Evolutionary conservation across 2,888 invertebrate genomes (phyloP), one percentile per base, ranked within the genome.

Genomic region (Choristoneura rosaceana): DNA sequence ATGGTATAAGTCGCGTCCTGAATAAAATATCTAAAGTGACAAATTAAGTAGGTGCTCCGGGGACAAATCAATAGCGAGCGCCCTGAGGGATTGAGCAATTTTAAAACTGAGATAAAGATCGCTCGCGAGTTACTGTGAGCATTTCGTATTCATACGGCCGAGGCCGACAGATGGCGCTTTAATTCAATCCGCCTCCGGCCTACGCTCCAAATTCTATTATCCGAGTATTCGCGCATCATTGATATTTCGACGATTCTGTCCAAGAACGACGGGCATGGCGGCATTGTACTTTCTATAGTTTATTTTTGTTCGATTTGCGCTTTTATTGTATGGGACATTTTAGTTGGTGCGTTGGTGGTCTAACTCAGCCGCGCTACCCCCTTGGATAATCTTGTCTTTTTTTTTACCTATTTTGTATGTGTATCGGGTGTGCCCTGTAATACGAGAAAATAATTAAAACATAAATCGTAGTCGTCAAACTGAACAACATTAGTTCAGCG

Each of bases 81-180:
- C 84, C 92, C 88, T 88, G 83, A 81, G 93, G 92, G 92, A 90
- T 89, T 89, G 90, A 88, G 88, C 90, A 88, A 92, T 92, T 93
- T 93, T 93, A 93, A 94, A 94, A 94, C 93, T 90, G 91, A 91
- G 93, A 94, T 93, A 93, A 91, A 90, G 90, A 92, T 92, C 92
- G 88, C 84, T 86, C 84, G 85, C 88, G 87, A 87, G 87, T 87
- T 79, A 89, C 89, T 86, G 89, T 89, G 86, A 90, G 91, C 88
- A 92, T 92, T 93, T 90, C 88, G 92, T 90, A 93, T 93, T 94
- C 93, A 92, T 91, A 93, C 91, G 89, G 88, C 80, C 89, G 88
- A 87, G 88, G 84, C 85, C 90, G 93, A 90, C 94, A 94, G 94
- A 94, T 94, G 94, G 90, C 89, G 86, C 89, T 92, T 91, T 94